A percentile compares a stretch with the other conserved stretches of the same genome.
phyloP scores from a whole-genome alignment of 2,888 invertebrate species.

The Calliopum simillimum region DNA sequence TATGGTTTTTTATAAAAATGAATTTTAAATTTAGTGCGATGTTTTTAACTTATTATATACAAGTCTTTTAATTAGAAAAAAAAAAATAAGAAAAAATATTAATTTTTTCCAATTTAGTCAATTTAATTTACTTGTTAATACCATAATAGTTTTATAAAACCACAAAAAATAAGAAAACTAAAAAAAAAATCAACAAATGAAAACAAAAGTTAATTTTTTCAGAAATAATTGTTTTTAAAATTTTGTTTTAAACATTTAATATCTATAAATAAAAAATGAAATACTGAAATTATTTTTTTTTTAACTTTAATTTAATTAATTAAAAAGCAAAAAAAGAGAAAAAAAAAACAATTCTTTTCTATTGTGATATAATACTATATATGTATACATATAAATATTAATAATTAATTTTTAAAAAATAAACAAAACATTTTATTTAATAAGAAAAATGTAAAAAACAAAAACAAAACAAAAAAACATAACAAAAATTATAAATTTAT shows the following conservation, averaged over 20 bases:
- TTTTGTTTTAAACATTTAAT: constrained; percentile 8
- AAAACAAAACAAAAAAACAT: constrained; percentile 21
- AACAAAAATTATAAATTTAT: constrained; percentile 23
- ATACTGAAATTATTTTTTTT: constrained; percentile 50
- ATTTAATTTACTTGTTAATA: constrained; percentile 2
- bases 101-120: constrained; percentile 12
- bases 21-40: constrained; percentile 56
- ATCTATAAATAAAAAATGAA: no score
- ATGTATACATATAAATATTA: constrained; percentile 25
- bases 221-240: no score
- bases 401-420: constrained; percentile 40
- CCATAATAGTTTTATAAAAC: constrained; percentile 13
- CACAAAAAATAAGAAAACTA: constrained; percentile 36
- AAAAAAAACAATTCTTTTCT: constrained; percentile 60
- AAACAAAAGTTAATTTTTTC: not conserved
- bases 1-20: constrained; percentile 36
- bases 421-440: constrained; percentile 42
- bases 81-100: constrained; percentile 36
- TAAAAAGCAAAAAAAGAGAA: constrained; percentile 51
- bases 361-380: constrained; percentile 63
- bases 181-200: constrained; percentile 38
- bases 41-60: constrained; percentile 48
- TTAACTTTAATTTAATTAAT: constrained; percentile 51
- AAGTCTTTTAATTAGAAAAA: constrained; percentile 51
- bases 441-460: constrained; percentile 24